Evolutionary conservation across 2,797 vertebrate genomes (phyloP).

Genomic region (Molossus molossus): DNA sequence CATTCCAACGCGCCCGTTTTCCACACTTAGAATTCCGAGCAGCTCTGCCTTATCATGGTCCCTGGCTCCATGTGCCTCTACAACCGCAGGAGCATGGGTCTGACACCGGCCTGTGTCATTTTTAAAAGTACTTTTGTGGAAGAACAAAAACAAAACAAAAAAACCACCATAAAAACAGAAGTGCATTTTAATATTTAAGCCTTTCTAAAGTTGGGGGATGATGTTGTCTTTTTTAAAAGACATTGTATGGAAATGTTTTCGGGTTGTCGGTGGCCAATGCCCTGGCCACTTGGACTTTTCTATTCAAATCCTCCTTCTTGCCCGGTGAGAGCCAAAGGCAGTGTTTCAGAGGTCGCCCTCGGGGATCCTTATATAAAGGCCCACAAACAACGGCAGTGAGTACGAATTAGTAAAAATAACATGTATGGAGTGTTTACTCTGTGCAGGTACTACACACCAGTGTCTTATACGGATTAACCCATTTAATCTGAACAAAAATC

Average conservation of each 20-base stretch:
- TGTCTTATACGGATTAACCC: not conserved
- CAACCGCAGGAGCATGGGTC: conserved; percentile 76
- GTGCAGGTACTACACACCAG: not conserved
- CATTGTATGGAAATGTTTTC: not conserved
- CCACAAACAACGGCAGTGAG: not conserved
- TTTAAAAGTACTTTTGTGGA: conserved; percentile 75
- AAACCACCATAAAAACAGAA: conserved; percentile 72
- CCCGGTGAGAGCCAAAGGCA: not conserved
- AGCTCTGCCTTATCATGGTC: conserved; percentile 78
- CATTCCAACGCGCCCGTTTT: conserved; percentile 85
- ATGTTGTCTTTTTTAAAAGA: not conserved
- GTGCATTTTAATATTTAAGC: conserved; percentile 51
- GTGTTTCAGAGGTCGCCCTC: not conserved
- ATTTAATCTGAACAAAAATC: not conserved
- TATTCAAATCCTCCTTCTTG: not conserved
- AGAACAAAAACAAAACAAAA: conserved; percentile 47
- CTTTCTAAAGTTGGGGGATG: conserved; percentile 5
- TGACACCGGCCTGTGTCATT: conserved; percentile 68
- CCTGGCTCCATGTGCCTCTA: conserved; percentile 71
- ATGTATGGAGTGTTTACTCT: not conserved
- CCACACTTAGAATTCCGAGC: conserved; percentile 78
- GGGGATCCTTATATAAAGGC: not conserved
- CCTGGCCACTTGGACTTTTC: not conserved
- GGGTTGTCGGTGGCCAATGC: not conserved
- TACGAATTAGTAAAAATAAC: not conserved